These are phyloP conservation scores for Vulpes vulpes DNA, from an alignment of 2,113 vertebrate species.

Conservation along the genomic window DNA sequence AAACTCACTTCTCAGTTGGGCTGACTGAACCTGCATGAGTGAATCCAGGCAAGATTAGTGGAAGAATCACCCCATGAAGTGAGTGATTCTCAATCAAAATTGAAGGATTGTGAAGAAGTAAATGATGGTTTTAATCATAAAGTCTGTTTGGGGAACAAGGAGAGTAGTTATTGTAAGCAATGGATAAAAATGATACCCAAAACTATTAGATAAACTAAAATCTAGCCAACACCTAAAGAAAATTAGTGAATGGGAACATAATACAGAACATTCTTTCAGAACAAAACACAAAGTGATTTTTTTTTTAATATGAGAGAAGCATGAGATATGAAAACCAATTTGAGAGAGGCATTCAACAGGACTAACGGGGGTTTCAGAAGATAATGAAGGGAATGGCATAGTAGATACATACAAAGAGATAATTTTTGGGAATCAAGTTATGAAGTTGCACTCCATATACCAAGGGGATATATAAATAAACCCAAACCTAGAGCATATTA, in stretches of 20 bases:
- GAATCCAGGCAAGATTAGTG: background rate
- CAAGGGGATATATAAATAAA: background rate
- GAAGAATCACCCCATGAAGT: background rate
- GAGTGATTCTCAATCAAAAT: background rate
- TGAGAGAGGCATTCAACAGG: background rate
- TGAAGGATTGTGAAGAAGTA: background rate
- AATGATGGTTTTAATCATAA: background rate
- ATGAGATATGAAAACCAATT: background rate
- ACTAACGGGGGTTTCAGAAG: background rate
- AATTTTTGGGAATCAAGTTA: conserved; percentile 91
- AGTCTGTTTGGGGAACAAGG: background rate
- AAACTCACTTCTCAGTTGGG: background rate
- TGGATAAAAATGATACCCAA: background rate
- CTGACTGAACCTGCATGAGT: background rate
- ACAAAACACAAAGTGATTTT: background rate
- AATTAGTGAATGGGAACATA: background rate
- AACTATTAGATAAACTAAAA: background rate
- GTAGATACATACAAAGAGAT: conserved; percentile 86
- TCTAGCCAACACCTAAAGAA: background rate
- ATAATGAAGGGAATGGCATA: background rate
- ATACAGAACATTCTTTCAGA: background rate
- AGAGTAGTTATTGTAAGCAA: background rate
- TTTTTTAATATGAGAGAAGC: background rate
- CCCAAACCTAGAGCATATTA: background rate
- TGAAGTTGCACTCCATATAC: conserved; percentile 69